phyloP scores from a whole-genome alignment of 2,797 vertebrate species.

The Poliocrania exsul region DNA sequence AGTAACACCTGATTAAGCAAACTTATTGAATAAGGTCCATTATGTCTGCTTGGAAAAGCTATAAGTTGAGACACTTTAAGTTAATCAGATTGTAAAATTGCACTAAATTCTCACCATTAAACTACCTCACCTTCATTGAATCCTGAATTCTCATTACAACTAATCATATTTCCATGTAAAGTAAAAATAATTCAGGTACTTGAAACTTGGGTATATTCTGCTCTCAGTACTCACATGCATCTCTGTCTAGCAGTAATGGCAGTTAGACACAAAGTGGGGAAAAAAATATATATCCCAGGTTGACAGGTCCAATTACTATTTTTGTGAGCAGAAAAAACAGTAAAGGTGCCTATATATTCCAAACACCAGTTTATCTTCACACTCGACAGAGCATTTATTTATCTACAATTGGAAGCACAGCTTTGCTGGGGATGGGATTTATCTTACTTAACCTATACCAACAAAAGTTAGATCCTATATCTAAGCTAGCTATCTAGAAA shows the following conservation, averaged over 20 bases:
- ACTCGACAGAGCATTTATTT: not conserved
- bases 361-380: not conserved
- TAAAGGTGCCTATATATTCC: not conserved
- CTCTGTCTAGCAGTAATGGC: not conserved
- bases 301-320: not conserved
- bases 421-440: not conserved
- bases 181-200: constrained; percentile 54
- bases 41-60: constrained; percentile 56
- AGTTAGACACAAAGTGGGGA: not conserved
- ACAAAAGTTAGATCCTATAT: not conserved
- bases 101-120: constrained; percentile 57
- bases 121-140: constrained; percentile 43
- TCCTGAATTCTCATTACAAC: constrained; percentile 51
- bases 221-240: not conserved
- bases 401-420: not conserved
- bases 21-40: constrained; percentile 65
- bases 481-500: not conserved
- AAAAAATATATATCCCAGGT: not conserved
- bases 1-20: constrained; percentile 62
- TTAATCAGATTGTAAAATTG: constrained; percentile 65
- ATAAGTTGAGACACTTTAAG: constrained; percentile 53
- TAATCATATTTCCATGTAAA: constrained; percentile 55
- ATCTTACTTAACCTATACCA: not conserved
- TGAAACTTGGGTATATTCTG: not conserved
- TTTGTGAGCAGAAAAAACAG: not conserved